These are phyloP conservation scores for Colletes collaris DNA, from an alignment of 2,888 invertebrate genomes.

Conservation along the genomic window DNA sequence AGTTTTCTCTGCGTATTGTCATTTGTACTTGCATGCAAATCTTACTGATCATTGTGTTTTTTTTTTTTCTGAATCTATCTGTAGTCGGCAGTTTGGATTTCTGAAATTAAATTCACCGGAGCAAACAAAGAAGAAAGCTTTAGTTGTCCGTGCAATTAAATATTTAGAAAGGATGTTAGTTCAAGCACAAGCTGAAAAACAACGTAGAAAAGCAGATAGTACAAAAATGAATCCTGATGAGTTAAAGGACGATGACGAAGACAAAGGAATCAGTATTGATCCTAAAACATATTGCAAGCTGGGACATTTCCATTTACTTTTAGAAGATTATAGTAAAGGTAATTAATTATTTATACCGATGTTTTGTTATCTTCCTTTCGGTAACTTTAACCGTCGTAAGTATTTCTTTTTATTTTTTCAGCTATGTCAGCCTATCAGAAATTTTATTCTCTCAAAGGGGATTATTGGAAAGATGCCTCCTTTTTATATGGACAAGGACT, in stretches of 20 bases:
- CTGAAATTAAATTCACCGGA: slow-evolving; percentile 91
- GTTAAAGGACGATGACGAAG: slow-evolving; percentile 81
- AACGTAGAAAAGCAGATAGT: slow-evolving; percentile 80
- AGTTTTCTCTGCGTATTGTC: background rate
- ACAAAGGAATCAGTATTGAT: slow-evolving; percentile 90
- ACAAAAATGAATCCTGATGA: slow-evolving; percentile 76
- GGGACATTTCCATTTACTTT: slow-evolving; percentile 96
- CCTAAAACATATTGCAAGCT: slow-evolving; percentile 96
- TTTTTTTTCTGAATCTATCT: slow-evolving; percentile 76
- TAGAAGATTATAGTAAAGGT: slow-evolving; percentile 98
- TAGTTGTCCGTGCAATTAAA: slow-evolving; percentile 92
- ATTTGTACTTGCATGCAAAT: background rate
- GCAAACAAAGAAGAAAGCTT: slow-evolving; percentile 90
- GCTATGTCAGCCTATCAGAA: slow-evolving; percentile 99
- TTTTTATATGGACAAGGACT: slow-evolving; percentile 98
- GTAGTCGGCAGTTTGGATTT: slow-evolving; percentile 96
- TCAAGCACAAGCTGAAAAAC: slow-evolving; percentile 88
- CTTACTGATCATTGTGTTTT: background rate
- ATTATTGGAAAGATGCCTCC: slow-evolving; percentile 94
- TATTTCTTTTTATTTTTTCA: slow-evolving; percentile 84
- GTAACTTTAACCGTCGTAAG: slow-evolving; percentile 43
- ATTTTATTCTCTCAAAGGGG: slow-evolving; percentile 90
- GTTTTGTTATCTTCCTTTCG: background rate
- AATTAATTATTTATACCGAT: slow-evolving; percentile 57
- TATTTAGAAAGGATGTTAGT: slow-evolving; percentile 93